These are phyloP conservation scores for Passerculus sandwichensis DNA, from an alignment of 2,797 vertebrate genomes.

Conservation along the genomic window DNA sequence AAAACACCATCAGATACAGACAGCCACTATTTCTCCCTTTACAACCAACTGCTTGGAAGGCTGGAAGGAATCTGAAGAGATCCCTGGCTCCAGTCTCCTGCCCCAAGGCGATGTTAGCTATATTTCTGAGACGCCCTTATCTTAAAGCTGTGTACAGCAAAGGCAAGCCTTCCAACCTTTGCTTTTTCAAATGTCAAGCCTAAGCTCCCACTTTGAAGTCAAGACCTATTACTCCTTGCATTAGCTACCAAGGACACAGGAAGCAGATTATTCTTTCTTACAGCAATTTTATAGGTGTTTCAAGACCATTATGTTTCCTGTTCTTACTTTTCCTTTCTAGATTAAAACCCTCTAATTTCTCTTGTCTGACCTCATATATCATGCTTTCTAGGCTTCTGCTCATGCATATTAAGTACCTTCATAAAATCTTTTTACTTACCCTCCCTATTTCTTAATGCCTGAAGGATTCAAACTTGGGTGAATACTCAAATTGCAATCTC, in stretches of 20 bases:
- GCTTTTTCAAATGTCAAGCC: background rate
- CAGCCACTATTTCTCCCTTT: conserved; percentile 15
- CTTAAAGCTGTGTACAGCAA: background rate
- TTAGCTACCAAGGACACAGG: background rate
- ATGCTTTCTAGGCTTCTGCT: conserved; percentile 14
- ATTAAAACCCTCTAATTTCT: background rate
- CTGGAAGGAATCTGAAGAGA: background rate
- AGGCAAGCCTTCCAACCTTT: background rate
- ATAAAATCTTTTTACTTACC: background rate
- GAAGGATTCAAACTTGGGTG: background rate
- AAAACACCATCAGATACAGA: background rate
- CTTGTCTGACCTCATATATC: background rate
- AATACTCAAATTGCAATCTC: background rate
- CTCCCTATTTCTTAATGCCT: background rate
- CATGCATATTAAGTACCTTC: background rate
- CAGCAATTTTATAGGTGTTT: conserved; percentile 14
- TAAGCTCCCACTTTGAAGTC: background rate
- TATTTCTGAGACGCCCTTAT: background rate
- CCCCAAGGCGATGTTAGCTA: background rate
- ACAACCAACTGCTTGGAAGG: background rate
- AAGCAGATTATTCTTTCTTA: background rate
- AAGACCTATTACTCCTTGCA: background rate
- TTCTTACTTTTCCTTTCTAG: conserved; percentile 13
- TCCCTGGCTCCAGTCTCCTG: background rate
- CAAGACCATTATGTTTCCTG: background rate